Evolutionary conservation across 1,140 invertebrate genomes (phyloP), one percentile per base, ranked within the genome.

Genomic region (Pectinophora gossypiella): DNA sequence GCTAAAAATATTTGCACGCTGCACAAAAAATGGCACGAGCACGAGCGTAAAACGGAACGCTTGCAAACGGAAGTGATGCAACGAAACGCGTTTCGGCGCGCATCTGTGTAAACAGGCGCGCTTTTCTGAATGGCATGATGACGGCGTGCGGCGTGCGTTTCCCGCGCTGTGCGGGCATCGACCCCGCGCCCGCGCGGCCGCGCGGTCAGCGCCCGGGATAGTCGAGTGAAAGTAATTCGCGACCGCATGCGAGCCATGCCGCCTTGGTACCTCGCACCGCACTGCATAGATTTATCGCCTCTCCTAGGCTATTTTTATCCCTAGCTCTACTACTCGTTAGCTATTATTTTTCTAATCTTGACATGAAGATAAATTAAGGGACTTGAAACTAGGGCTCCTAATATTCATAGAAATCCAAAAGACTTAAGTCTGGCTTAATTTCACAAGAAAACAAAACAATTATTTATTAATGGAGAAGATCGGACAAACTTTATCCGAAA

Each of bases 211-310:
- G 82, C 80, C 82, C 74, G 78, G 81, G 78, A 85, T 76, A 80
- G 72, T 71, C 63, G 72, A 86, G 83, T 86, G 83, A 86, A 86
- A 86, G 83, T 86, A 86, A 83, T 85, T 84, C 80, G 80, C 80
- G 69, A 76, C 72, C 76, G 72, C 76, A 62, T 61, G 71, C 74
- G 64, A 72, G 60, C 67, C 68, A 75, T 79, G 77, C 74, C 71
- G 54, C 64, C 77, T 77, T 74, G 80, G 77, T 81, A 75, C 75
- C 67, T 68, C 64, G 56, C 36, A 7, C 9, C 19, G 40, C 42
- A 48, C 13, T 13, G 54, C 58, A 60, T 61, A 61, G 47, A 59
- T 63, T 61, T 66, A 55, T 65, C 51, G 51, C 42, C 19, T 58
- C 53, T 63, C 59, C 45, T 40, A 10, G 12, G 51, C 57, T 62